These are phyloP conservation scores for Poeciliopsis prolifica DNA, from an alignment of 2,113 vertebrate species.

Conservation along the genomic window DNA sequence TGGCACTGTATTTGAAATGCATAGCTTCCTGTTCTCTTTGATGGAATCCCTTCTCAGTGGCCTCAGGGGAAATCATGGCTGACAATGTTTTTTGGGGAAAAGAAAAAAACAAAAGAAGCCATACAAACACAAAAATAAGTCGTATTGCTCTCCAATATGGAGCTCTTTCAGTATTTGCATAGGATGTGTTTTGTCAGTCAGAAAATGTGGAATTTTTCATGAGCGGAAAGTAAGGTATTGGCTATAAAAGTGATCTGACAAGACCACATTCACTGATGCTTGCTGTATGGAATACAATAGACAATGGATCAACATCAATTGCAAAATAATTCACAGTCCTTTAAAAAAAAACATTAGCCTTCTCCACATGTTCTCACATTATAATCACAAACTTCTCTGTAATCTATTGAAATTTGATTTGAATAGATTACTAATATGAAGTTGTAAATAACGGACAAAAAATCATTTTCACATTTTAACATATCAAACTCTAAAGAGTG, in stretches of 20 bases:
- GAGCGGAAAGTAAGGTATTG: slow-evolving; percentile 22
- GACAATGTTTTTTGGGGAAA: slow-evolving; percentile 53
- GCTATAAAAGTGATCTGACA: slow-evolving; percentile 42
- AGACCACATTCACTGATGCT: slow-evolving; percentile 21
- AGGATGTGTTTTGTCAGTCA: slow-evolving; percentile 42
- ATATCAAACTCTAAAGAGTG: not conserved
- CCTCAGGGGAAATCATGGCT: slow-evolving; percentile 73
- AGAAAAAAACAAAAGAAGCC: slow-evolving; percentile 14
- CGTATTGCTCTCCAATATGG: slow-evolving; percentile 19
- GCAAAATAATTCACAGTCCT: not conserved
- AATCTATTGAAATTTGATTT: not conserved
- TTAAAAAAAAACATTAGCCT: too few species aligned
- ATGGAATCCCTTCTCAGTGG: slow-evolving; percentile 70
- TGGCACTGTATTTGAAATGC: slow-evolving; percentile 79
- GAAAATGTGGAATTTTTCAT: slow-evolving; percentile 45
- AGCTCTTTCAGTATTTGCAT: slow-evolving; percentile 45
- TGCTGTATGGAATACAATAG: slow-evolving; percentile 15
- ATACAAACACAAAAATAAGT: slow-evolving; percentile 16
- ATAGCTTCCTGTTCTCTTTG: slow-evolving; percentile 76
- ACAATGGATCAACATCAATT: slow-evolving; percentile 48
- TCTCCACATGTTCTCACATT: not conserved
- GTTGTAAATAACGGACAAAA: not conserved
- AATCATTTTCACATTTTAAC: not conserved
- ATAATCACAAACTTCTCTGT: not conserved
- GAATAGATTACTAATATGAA: not conserved